Conservation (phyloP, 37 sponge, comb jelly and placozoan genomes). For the Chondrilla cf. caribensis region DNA sequence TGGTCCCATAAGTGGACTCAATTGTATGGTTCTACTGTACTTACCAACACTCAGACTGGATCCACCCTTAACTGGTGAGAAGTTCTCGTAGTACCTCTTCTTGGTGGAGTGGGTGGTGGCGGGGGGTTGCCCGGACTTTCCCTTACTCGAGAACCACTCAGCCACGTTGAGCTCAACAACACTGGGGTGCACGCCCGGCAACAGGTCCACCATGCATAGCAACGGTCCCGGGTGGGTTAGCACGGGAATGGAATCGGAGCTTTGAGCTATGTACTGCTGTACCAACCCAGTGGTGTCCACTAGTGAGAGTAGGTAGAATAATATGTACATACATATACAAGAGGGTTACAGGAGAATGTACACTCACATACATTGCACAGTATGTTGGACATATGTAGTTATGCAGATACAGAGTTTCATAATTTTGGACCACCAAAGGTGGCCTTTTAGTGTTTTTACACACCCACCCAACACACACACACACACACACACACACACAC, state of each 20-base stretch:
- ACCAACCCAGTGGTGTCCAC: too few relatives aligned
- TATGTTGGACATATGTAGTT: not conserved
- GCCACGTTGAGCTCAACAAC: not conserved
- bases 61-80: not conserved
- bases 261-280: conserved; percentile 5
- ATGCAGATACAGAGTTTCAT: not conserved
- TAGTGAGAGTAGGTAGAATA: not conserved
- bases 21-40: too few relatives aligned
- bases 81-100: conserved; percentile 1
- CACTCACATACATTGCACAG: not conserved
- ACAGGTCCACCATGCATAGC: conserved; percentile 77
- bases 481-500: not conserved
- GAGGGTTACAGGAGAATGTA: not conserved
- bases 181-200: conserved; percentile 51
- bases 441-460: too few relatives aligned
- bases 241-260: not conserved
- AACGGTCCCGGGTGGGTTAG: conserved; percentile 73
- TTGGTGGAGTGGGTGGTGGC: not conserved
- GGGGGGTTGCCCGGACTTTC: too few relatives aligned
- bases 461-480: not conserved
- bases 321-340: not conserved
- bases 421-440: too few relatives aligned
- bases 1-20: too few relatives aligned
- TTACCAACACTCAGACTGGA: not conserved
- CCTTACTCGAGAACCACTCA: too few relatives aligned